These are phyloP conservation scores for Ariopsis seemanni DNA, from an alignment of 2,113 vertebrate species.

Conservation along the genomic window DNA sequence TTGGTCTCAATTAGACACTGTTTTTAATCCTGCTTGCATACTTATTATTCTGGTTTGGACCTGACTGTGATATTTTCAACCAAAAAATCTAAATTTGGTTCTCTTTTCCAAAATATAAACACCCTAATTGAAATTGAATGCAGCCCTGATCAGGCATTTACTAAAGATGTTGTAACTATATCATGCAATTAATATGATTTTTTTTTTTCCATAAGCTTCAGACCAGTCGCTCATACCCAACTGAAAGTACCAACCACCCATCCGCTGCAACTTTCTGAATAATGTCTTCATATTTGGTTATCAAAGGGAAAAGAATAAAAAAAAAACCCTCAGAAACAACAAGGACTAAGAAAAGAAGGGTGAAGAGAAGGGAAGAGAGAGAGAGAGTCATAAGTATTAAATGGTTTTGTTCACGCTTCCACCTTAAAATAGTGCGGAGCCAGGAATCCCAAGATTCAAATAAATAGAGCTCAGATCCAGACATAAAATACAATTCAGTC, in stretches of 20 bases:
- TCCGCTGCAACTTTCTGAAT: not conserved
- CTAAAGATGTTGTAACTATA: not conserved
- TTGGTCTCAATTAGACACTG: not conserved
- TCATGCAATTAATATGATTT: not conserved
- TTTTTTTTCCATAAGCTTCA: not conserved
- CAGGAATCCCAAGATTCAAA: not conserved
- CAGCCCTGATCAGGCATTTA: not conserved
- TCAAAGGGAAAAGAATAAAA: not conserved
- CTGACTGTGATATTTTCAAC: not conserved
- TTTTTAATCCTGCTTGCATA: not conserved
- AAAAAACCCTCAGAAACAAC: not conserved
- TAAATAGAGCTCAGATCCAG: not conserved
- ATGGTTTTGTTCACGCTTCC: not conserved
- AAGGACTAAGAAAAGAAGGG: not conserved
- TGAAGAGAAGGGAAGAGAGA: not conserved
- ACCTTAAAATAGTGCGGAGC: not conserved
- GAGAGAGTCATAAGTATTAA: not conserved
- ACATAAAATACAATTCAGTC: not conserved
- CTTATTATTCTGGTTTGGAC: not conserved
- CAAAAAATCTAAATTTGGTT: not conserved
- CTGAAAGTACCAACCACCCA: not conserved
- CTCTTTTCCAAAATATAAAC: not conserved
- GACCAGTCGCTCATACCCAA: not conserved
- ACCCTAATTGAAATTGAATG: not conserved
- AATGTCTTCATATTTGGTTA: not conserved